phyloP scores from a whole-genome alignment of 2,888 invertebrate species.

The Isoperla grammatica region DNA sequence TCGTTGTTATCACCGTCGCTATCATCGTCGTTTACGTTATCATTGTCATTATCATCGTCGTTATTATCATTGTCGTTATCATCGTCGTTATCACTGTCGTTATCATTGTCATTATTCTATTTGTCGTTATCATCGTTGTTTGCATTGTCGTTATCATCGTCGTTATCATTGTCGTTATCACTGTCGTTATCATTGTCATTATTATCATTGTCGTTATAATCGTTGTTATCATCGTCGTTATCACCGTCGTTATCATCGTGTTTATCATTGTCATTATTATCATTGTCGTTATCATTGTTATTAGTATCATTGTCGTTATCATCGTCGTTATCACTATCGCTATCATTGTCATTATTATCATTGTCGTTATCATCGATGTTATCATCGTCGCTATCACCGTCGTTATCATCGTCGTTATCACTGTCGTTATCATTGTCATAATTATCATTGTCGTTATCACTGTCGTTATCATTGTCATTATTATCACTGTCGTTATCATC shows the following conservation, averaged over 20 bases:
- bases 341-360: not conserved
- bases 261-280: not conserved
- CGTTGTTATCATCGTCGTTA: no score
- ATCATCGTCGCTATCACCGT: not conserved
- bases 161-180: not conserved
- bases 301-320: no score
- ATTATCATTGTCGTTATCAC: not conserved
- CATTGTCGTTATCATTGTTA: no score
- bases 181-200: not conserved
- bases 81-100: not conserved
- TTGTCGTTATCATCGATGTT: not conserved
- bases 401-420: not conserved
- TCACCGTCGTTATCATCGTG: no score
- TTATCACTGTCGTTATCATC: no score
- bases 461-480: no score
- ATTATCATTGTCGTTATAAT: not conserved
- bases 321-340: not conserved
- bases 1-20: no score
- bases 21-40: no score
- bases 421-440: not conserved
- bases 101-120: not conserved
- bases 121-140: no score
- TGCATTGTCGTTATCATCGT: no score
- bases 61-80: not conserved
- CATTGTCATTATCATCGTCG: no score